phyloP scores from a whole-genome alignment of 1,140 invertebrate species.

The Megalonaias nervosa region DNA sequence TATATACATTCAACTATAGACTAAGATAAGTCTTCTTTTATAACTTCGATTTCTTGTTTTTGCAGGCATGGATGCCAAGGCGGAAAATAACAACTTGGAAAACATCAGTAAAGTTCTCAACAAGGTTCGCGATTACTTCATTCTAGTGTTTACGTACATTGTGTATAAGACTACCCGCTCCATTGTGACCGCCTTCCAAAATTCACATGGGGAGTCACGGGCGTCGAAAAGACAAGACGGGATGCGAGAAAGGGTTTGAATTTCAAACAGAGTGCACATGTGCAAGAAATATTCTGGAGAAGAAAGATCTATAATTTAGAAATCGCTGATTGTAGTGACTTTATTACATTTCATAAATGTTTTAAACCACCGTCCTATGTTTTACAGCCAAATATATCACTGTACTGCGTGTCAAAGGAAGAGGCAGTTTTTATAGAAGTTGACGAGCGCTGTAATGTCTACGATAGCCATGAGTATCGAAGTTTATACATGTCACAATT shows the following conservation, averaged over 20 bases:
- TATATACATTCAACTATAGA: too few species aligned
- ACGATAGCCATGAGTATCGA: conserved; percentile 20
- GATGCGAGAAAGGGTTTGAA: conserved; percentile 60
- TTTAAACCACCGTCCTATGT: conserved; percentile 65
- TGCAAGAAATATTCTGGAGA: conserved; percentile 62
- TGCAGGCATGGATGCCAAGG: conserved; percentile 40
- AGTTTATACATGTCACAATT: conserved; percentile 55
- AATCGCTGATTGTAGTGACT: conserved; percentile 59
- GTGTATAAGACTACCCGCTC: conserved; percentile 54
- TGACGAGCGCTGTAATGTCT: conserved; percentile 24
- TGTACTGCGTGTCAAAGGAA: conserved; percentile 60
- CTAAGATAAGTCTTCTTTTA: too few species aligned
- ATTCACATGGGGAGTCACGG: conserved; percentile 64
- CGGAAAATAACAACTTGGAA: conserved; percentile 56
- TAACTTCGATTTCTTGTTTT: not conserved
- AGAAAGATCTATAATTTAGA: conserved; percentile 54
- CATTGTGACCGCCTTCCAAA: conserved; percentile 59
- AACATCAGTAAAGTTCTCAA: conserved; percentile 61
- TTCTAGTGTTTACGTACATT: conserved; percentile 51
- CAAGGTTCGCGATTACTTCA: conserved; percentile 56
- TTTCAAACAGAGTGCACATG: conserved; percentile 65
- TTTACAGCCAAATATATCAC: conserved; percentile 59
- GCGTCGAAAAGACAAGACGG: conserved; percentile 58
- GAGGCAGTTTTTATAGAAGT: conserved; percentile 63
- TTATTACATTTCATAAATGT: conserved; percentile 62